Evolutionary conservation across 2,113 vertebrate genomes (phyloP), one percentile per base, ranked within the genome.

Genomic region (Haplochromis vanheusdeni): DNA sequence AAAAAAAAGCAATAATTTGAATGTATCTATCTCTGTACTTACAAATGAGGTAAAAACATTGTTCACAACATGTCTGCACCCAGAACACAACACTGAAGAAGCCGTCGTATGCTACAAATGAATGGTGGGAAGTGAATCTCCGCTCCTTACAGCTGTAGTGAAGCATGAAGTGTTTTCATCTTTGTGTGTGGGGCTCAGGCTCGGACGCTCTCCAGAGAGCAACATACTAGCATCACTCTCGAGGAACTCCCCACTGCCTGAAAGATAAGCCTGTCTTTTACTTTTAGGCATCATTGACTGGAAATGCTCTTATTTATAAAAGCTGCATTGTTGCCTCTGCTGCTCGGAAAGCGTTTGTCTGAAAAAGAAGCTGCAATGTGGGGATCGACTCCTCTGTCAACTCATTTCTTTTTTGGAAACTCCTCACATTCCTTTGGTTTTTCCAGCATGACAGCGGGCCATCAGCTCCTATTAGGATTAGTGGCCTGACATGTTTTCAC

Each of bases 1-100:
- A 13, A 65, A 65, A 65, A 62, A 60, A 19, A 93, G 88, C 84
- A 86, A 89, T 85, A 90, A 26, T 60, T 79, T 55, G 90, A 91
- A 51, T 54, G 86, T 19, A 86, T 89, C 68, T 68, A 86, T 88
- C 91, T 95, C 89, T 89, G 81, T 95, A 95, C 96, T 93, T 96
- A 97, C 96, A 96, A 95, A 95, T 93, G 91, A 96, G 94, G 96
- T 96, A 95, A 95, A 96, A 96, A 94, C 93, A 94, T 92, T 91
- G 86, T 87, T 95, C 94, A 96, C 95, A 90, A 94, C 91, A 95
- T 92, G 93, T 95, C 88, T 92, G 95, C 93, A 95, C 90, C 90
- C 91, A 73, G 87, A 93, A 96, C 92, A 96, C 93, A 95, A 96
- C 90, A 93, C 83, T 92, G 73, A 95, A 92, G 89, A 95, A 95